phyloP scores from a whole-genome alignment of 2,797 vertebrate species.

The Hemitrygon akajei region DNA sequence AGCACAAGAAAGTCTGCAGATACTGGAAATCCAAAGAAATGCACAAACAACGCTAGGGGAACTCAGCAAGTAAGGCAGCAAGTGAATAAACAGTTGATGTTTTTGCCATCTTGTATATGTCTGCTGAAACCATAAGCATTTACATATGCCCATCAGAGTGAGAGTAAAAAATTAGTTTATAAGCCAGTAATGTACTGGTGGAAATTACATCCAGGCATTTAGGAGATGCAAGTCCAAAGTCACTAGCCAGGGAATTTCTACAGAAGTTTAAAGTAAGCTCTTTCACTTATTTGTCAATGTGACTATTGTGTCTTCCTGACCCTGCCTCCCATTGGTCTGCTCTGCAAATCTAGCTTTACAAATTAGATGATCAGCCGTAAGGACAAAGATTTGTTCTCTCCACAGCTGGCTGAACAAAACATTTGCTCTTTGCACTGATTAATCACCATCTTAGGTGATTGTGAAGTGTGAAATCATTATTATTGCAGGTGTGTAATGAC shows the following conservation, averaged over 20 bases:
- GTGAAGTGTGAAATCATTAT: constrained; percentile 4
- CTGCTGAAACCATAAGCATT: not conserved
- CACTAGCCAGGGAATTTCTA: not conserved
- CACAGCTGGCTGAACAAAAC: not conserved
- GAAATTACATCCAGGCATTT: not conserved
- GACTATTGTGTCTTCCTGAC: not conserved
- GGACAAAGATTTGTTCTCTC: not conserved
- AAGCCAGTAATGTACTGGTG: not conserved
- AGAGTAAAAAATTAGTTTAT: not conserved
- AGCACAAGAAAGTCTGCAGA: no score
- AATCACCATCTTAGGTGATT: not conserved
- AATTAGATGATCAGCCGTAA: not conserved
- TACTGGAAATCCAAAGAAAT: no score
- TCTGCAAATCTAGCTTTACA: not conserved
- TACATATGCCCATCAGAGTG: not conserved
- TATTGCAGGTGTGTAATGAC: not conserved
- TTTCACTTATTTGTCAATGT: constrained; percentile 2
- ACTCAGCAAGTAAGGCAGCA: no score
- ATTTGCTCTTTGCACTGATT: not conserved
- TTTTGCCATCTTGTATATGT: not conserved
- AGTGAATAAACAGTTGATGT: no score
- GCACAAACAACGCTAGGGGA: no score
- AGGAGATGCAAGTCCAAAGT: not conserved
- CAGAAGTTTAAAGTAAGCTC: not conserved
- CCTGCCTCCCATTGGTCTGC: not conserved